These are phyloP conservation scores for Sitta europaea DNA, from an alignment of 2,113 vertebrate species.

Conservation along the genomic window DNA sequence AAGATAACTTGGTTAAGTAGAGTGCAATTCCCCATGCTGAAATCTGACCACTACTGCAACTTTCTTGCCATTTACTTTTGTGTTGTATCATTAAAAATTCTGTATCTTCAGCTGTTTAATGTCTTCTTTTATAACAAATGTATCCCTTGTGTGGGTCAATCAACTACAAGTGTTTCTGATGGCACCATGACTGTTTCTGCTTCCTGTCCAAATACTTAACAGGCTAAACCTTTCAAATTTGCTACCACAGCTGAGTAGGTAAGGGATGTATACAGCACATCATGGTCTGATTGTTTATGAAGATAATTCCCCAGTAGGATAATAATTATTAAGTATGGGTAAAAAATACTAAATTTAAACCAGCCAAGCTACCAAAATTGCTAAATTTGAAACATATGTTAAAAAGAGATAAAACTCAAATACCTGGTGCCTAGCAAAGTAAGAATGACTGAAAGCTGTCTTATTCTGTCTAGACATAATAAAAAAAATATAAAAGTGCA, in stretches of 20 bases:
- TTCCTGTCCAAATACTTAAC: neutral
- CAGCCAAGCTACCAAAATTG: neutral
- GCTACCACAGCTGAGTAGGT: neutral
- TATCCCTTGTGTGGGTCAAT: neutral
- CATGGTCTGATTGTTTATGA: neutral
- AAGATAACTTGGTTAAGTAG: neutral
- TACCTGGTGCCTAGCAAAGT: neutral
- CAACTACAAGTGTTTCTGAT: neutral
- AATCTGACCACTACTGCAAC: neutral
- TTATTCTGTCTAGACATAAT: neutral
- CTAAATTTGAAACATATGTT: neutral
- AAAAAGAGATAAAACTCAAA: slow-evolving; percentile 23
- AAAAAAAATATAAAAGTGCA: neutral
- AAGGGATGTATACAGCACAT: neutral
- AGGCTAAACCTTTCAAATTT: neutral
- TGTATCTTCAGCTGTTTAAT: neutral
- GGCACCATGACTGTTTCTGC: neutral
- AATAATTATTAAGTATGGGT: neutral
- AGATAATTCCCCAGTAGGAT: neutral
- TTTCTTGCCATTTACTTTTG: neutral
- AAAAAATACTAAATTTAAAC: neutral
- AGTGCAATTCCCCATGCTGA: neutral
- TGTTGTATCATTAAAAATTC: neutral
- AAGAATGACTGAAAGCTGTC: neutral
- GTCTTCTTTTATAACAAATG: neutral